Conservation (phyloP, 2,888 invertebrate genomes). For the Latrodectus hesperus region DNA sequence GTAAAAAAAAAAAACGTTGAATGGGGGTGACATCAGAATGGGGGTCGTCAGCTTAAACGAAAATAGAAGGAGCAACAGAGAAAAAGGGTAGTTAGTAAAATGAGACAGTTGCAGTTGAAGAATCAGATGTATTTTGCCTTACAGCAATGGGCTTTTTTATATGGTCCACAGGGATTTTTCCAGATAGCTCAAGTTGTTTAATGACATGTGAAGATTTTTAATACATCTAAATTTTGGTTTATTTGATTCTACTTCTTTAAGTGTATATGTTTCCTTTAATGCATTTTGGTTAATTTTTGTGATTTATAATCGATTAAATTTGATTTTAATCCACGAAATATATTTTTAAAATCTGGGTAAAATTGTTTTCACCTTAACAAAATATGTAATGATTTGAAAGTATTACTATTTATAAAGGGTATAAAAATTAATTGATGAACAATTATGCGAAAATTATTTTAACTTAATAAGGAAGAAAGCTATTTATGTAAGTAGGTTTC, state of each 20-base stretch:
- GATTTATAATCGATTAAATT: no score
- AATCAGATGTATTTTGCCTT: constrained; percentile 10
- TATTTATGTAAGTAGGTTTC: no score
- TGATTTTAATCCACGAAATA: no score
- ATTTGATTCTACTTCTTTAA: background rate
- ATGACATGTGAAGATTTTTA: constrained; percentile 38
- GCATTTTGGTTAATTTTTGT: no score
- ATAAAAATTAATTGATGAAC: no score
- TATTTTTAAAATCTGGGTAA: no score
- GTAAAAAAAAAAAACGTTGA: constrained; percentile 35
- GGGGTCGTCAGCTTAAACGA: constrained; percentile 17
- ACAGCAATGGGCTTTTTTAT: constrained; percentile 28
- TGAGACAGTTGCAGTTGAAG: constrained; percentile 25
- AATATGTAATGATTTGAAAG: no score
- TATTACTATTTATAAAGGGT: no score
- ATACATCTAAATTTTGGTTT: constrained; percentile 29
- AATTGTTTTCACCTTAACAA: no score
- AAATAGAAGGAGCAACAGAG: constrained; percentile 27
- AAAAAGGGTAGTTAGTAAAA: constrained; percentile 30
- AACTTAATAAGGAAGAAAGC: no score
- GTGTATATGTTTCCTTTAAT: background rate
- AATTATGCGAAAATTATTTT: no score
- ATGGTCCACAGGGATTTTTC: constrained; percentile 14
- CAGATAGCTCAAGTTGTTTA: constrained; percentile 42
- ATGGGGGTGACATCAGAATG: constrained; percentile 16